phyloP scores from a whole-genome alignment of 2,888 invertebrate genomes.

The Synergus gifuensis region DNA sequence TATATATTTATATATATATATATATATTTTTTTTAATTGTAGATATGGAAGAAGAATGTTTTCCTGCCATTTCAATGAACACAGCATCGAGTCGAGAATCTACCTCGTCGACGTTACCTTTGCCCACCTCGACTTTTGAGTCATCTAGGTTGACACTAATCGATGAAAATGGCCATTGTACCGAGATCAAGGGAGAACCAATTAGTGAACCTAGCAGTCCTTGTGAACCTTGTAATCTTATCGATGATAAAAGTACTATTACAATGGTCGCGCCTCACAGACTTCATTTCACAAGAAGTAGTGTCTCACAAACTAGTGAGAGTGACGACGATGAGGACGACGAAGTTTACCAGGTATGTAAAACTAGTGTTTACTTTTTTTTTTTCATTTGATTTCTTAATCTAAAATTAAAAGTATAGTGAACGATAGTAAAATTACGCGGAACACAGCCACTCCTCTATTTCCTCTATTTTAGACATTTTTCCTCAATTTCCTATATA shows the following conservation, averaged over 20 bases:
- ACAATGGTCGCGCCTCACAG: slow-evolving; percentile 70
- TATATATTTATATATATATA: no score
- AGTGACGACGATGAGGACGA: slow-evolving; percentile 75
- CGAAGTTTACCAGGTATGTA: slow-evolving; percentile 69
- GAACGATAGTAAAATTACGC: no score
- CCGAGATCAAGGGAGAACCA: slow-evolving; percentile 87
- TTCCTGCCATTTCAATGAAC: slow-evolving; percentile 88
- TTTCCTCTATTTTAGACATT: no score
- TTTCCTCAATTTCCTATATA: no score
- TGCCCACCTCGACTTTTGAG: slow-evolving; percentile 42
- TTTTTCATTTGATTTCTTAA: not conserved
- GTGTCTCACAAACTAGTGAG: slow-evolving; percentile 67
- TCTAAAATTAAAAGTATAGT: no score
- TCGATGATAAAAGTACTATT: slow-evolving; percentile 66
- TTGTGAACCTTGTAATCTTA: slow-evolving; percentile 80
- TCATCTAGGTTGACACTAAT: slow-evolving; percentile 44
- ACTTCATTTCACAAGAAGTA: slow-evolving; percentile 64
- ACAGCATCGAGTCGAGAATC: slow-evolving; percentile 78
- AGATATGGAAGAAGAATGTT: slow-evolving; percentile 96
- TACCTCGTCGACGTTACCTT: slow-evolving; percentile 55
- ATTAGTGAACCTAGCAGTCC: slow-evolving; percentile 86
- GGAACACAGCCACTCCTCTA: no score
- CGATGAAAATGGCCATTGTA: slow-evolving; percentile 61
- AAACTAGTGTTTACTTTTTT: not conserved
- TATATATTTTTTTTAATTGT: slow-evolving; percentile 44